phyloP scores from a whole-genome alignment of 2,113 vertebrate genomes.

The Thunnus maccoyii region DNA sequence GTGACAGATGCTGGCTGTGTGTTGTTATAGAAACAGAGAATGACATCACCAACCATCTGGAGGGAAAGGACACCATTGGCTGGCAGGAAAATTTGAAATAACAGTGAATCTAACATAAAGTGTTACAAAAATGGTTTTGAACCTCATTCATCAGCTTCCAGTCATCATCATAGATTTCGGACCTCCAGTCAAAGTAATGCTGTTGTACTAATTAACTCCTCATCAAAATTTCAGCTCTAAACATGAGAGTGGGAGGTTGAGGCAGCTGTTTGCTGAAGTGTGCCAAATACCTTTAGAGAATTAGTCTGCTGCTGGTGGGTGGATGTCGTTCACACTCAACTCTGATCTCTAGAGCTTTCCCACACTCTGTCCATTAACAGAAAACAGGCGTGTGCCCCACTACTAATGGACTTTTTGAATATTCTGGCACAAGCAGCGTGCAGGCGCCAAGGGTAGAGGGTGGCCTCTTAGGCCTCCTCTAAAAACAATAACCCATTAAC shows the following conservation, averaged over 20 bases:
- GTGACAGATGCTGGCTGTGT: slow-evolving; percentile 6
- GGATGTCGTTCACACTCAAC: too few species aligned
- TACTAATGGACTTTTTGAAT: too few species aligned
- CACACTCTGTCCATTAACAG: too few species aligned
- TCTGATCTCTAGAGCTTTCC: too few species aligned
- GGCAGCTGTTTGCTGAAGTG: slow-evolving; percentile 31
- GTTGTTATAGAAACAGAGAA: slow-evolving; percentile 16
- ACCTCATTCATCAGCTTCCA: too few species aligned
- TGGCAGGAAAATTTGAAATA: too few species aligned
- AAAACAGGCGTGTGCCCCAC: too few species aligned
- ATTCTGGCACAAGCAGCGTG: too few species aligned
- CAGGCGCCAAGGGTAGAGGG: too few species aligned
- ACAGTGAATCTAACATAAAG: slow-evolving; percentile 29
- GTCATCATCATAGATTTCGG: too few species aligned
- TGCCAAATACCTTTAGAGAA: slow-evolving; percentile 32
- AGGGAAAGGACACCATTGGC: slow-evolving; percentile 25
- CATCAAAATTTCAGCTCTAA: background rate
- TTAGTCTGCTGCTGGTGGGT: background rate
- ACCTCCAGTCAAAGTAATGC: too few species aligned
- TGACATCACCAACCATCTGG: slow-evolving; percentile 63
- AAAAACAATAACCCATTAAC: slow-evolving; percentile 33
- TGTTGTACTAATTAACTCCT: too few species aligned
- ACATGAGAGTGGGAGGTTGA: background rate
- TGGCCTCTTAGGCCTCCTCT: slow-evolving; percentile 10
- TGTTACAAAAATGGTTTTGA: background rate